phyloP scores from a whole-genome alignment of 2,113 vertebrate species.

The Oxygymnocypris stewartii region DNA sequence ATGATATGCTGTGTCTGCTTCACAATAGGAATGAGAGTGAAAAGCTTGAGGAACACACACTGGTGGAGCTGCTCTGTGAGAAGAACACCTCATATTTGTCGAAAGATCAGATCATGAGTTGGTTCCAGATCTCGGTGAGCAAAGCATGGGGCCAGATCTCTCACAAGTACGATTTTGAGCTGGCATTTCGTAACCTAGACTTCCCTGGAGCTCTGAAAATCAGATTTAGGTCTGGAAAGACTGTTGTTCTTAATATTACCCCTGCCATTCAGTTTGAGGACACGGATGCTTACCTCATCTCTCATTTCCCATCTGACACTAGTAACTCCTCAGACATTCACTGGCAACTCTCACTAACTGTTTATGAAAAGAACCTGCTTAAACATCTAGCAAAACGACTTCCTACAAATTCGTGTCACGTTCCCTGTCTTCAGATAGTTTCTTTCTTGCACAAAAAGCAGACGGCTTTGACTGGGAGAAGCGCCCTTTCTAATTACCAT shows the following conservation, averaged over 20 bases:
- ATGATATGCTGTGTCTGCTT: slow-evolving; percentile 93
- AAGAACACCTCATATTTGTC: slow-evolving; percentile 77
- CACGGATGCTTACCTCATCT: slow-evolving; percentile 86
- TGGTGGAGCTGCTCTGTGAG: slow-evolving; percentile 81
- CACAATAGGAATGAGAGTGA: slow-evolving; percentile 69
- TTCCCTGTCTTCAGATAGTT: slow-evolving; percentile 89
- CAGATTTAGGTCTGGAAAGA: slow-evolving; percentile 87
- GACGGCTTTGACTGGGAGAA: slow-evolving; percentile 80
- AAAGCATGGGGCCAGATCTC: slow-evolving; percentile 90
- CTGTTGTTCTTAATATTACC: slow-evolving; percentile 82
- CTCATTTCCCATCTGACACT: slow-evolving; percentile 77
- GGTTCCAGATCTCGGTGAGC: slow-evolving; percentile 91
- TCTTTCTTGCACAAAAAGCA: slow-evolving; percentile 91
- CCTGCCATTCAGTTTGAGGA: slow-evolving; percentile 86
- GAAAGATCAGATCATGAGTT: slow-evolving; percentile 88
- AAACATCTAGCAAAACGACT: slow-evolving; percentile 81
- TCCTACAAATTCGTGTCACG: slow-evolving; percentile 85
- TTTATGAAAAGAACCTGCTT: slow-evolving; percentile 89
- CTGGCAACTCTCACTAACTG: slow-evolving; percentile 88
- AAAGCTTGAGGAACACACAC: slow-evolving; percentile 54
- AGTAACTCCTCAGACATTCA: slow-evolving; percentile 71
- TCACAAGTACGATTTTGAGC: slow-evolving; percentile 93
- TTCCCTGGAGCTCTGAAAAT: slow-evolving; percentile 87
- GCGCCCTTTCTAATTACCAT: slow-evolving; percentile 84
- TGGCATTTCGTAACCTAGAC: slow-evolving; percentile 87